Evolutionary conservation across 1,140 invertebrate species (phyloP).

Genomic region (Cylas formicarius): DNA sequence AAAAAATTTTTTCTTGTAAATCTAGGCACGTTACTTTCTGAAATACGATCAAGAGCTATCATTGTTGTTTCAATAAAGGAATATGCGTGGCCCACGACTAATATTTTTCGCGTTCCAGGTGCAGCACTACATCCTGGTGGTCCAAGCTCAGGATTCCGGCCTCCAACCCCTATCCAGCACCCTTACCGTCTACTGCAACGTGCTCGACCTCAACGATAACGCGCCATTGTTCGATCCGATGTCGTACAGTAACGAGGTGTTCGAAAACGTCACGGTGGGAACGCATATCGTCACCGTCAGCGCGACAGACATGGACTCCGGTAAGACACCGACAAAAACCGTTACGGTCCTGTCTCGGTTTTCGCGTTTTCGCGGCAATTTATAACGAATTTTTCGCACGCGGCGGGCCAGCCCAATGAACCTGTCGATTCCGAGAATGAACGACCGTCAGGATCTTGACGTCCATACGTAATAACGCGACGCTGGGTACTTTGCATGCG

Average conservation of each 20-base stretch:
- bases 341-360: conserved; percentile 1
- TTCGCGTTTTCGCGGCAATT: background rate
- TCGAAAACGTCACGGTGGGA: conserved; percentile 77
- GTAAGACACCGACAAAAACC: conserved; percentile 44
- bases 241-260: conserved; percentile 78
- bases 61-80: too few species aligned
- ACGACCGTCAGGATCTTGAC: too few species aligned
- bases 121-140: conserved; percentile 88
- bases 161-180: conserved; percentile 83
- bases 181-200: conserved; percentile 87
- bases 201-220: conserved; percentile 92
- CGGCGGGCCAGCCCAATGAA: background rate
- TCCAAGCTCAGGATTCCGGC: conserved; percentile 85
- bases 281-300: conserved; percentile 73
- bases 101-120: conserved; percentile 54
- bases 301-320: conserved; percentile 86
- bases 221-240: conserved; percentile 85
- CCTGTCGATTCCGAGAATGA: too few species aligned
- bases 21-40: too few species aligned
- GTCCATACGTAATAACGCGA: too few species aligned
- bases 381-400: background rate
- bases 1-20: too few species aligned
- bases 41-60: too few species aligned
- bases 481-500: too few species aligned
- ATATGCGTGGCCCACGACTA: too few species aligned